Evolutionary conservation across 2,888 invertebrate genomes (phyloP), one percentile per base, ranked within the genome.

Genomic region (Lycaena phlaeas): DNA sequence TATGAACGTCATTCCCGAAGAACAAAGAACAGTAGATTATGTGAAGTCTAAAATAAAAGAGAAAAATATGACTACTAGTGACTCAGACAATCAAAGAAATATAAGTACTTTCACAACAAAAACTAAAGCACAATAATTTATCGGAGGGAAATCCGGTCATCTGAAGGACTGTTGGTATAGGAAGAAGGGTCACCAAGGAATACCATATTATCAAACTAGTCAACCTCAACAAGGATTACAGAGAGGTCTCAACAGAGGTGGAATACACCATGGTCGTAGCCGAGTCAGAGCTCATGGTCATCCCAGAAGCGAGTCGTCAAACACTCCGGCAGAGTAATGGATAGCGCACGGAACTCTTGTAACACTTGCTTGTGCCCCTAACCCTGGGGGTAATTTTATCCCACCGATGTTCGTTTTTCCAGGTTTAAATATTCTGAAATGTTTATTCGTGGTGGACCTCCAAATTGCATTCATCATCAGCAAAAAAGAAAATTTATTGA

Each of bases 1-100:
- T 36, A 25, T 54, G 22, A 53, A 54, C 46, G 50, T 53, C 1
- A 51, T 54, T 41, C 54, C 53, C 31, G 52, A 54, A 42, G 48
- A 54, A 49, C 48, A 53, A 47, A 42, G 45, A 50, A 53, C 52
- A 38, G 25, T 28, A n/a, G 14, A 52, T 34, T 53, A 53, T 46
- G 41, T 52, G 37, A 2, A 17, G 1, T 46, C 38, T 14, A 55
- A 52, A 51, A 53, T 51, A 48, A 54, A 54, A 42, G 47, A 49
- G 40, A 50, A 52, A 45, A 51, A 47, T 51, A 50, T 51, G 42
- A 36, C 38, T 26, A 10, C 31, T 30, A 39, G 22, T 30, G 42
- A 44, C 3, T 6, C 43, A 9, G 36, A 48, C n/a, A 38, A 45
- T 18, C 49, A 50, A 36, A 51, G 39, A 11, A 50, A 48, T 48